These are phyloP conservation scores for Odontesthes bonariensis DNA, from an alignment of 2,113 vertebrate genomes.

Conservation along the genomic window DNA sequence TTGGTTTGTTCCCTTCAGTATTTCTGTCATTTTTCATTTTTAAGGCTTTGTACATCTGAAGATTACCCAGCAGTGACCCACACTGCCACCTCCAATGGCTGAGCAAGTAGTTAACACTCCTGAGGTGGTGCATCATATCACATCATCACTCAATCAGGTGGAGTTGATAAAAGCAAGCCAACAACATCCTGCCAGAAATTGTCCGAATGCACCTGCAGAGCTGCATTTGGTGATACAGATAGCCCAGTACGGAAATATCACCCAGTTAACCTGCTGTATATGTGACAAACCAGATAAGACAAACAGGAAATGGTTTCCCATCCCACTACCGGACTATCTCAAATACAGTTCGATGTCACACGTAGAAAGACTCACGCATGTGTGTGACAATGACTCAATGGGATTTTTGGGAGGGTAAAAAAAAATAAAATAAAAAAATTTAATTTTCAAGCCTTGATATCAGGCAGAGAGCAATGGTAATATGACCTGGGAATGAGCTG, in stretches of 20 bases:
- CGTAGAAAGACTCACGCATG: conserved; percentile 12
- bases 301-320: conserved; percentile 78
- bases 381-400: background rate
- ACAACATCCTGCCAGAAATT: conserved; percentile 62
- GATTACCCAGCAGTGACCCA: background rate
- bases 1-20: too few relatives aligned
- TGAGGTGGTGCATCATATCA: conserved; percentile 17
- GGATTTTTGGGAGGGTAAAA: background rate
- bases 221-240: conserved; percentile 64
- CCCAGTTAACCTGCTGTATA: conserved; percentile 72
- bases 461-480: conserved; percentile 1
- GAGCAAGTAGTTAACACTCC: background rate
- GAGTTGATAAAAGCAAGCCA: conserved; percentile 70
- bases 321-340: conserved; percentile 62
- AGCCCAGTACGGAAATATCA: conserved; percentile 56
- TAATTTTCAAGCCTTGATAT: conserved; percentile 23
- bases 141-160: conserved; percentile 18
- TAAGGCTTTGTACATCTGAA: too few relatives aligned
- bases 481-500: conserved; percentile 3
- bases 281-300: conserved; percentile 69
- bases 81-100: background rate
- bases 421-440: conserved; percentile 15
- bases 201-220: conserved; percentile 42
- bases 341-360: conserved; percentile 69
- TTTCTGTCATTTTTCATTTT: background rate